Percentiles rank a stretch among this genome's conserved stretches.
Conservation (phyloP, 2,113 vertebrate genomes). For the Gasterosteus aculeatus region DNA sequence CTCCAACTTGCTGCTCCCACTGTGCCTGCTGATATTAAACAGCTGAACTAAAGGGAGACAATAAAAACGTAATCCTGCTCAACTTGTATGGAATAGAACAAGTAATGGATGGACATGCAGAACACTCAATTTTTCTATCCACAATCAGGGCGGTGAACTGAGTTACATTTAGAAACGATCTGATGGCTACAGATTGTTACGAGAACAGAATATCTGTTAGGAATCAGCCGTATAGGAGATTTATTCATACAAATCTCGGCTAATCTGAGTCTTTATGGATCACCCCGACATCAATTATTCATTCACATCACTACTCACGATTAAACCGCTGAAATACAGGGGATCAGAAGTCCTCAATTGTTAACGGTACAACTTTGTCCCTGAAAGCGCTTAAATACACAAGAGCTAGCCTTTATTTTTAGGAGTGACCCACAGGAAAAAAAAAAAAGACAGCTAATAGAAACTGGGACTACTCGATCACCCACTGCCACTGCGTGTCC, state of each 20-base stretch:
- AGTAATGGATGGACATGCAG: neutral
- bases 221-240: neutral
- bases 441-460: slow-evolving; percentile 59
- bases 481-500: slow-evolving; percentile 70
- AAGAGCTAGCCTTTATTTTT: slow-evolving; percentile 60
- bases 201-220: neutral
- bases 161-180: neutral
- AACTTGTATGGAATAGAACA: neutral
- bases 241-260: neutral
- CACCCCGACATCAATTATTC: slow-evolving; percentile 29
- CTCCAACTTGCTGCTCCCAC: neutral
- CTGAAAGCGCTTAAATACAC: slow-evolving; percentile 42
- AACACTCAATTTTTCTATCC: neutral
- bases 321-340: neutral
- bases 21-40: neutral
- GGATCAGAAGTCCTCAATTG: slow-evolving; percentile 5
- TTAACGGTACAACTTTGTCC: slow-evolving; percentile 24
- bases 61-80: neutral
- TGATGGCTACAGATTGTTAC: neutral
- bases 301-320: slow-evolving; percentile 7
- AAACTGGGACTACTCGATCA: slow-evolving; percentile 77
- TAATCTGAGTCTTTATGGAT: neutral
- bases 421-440: slow-evolving; percentile 67
- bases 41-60: neutral
- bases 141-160: too few relatives aligned